Conservation (phyloP, 2,888 invertebrate species). For the Tryphoninae sp. region DNA sequence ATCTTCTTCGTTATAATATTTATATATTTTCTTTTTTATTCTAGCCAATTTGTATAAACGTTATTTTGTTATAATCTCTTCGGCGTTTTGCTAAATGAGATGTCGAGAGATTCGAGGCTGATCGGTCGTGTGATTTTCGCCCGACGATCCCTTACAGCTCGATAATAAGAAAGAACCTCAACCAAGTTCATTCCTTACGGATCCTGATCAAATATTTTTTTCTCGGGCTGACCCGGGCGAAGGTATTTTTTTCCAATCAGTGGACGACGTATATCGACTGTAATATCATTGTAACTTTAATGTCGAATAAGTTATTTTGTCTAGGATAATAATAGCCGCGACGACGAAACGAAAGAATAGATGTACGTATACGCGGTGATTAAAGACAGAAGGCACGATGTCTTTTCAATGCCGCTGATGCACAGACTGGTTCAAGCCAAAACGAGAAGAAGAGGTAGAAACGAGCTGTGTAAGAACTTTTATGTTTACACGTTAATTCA, state of each 20-base stretch:
- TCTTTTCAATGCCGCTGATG: slow-evolving; percentile 33
- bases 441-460: slow-evolving; percentile 39
- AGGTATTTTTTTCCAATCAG: background rate
- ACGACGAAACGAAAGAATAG: slow-evolving; percentile 10
- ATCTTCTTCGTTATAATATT: background rate
- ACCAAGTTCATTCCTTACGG: background rate
- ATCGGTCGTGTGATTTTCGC: background rate
- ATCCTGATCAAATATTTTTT: slow-evolving; percentile 6
- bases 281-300: slow-evolving; percentile 48
- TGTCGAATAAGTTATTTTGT: slow-evolving; percentile 37
- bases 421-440: slow-evolving; percentile 36
- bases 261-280: slow-evolving; percentile 42
- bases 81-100: background rate
- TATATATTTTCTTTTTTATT: slow-evolving; percentile 2
- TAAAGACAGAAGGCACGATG: background rate
- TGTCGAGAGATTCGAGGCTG: slow-evolving; percentile 21
- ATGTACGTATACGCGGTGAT: background rate
- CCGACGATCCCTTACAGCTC: slow-evolving; percentile 3
- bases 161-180: background rate
- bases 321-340: slow-evolving; percentile 17
- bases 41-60: slow-evolving; percentile 21
- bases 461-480: slow-evolving; percentile 51
- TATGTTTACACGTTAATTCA: slow-evolving; percentile 56
- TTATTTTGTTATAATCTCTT: slow-evolving; percentile 4
- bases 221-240: slow-evolving; percentile 8